phyloP scores from a whole-genome alignment of 2,797 vertebrate species.

The Anniella stebbinsi region DNA sequence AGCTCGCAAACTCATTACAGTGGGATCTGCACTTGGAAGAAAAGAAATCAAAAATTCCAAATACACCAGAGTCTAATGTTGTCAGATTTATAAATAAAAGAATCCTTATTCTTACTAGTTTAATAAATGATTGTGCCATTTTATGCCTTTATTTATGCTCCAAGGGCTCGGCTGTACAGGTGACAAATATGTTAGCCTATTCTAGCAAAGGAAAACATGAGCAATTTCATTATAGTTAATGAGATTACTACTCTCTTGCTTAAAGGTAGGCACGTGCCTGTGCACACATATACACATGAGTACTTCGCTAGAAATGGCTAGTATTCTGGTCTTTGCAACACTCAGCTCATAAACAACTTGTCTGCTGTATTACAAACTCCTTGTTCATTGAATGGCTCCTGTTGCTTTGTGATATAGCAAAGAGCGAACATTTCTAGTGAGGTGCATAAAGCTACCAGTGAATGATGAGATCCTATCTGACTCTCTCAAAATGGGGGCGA shows the following conservation, averaged over 20 bases:
- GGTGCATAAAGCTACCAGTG: not conserved
- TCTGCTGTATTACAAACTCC: not conserved
- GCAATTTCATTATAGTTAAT: slow-evolving; percentile 36
- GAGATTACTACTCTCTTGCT: slow-evolving; percentile 33
- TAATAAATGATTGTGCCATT: slow-evolving; percentile 33
- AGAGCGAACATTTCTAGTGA: not conserved
- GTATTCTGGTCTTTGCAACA: not conserved
- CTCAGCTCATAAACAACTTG: not conserved
- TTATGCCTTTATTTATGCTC: slow-evolving; percentile 33
- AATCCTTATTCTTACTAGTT: slow-evolving; percentile 18
- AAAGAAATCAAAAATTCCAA: slow-evolving; percentile 3
- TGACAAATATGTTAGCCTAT: slow-evolving; percentile 34
- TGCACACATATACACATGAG: not conserved
- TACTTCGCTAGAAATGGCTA: not conserved
- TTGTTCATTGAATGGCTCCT: not conserved
- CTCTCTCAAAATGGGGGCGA: not conserved
- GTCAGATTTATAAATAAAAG: slow-evolving; percentile 25
- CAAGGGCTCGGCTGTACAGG: slow-evolving; percentile 12
- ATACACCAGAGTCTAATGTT: slow-evolving; percentile 14
- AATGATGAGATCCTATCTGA: not conserved
- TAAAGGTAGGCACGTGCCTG: slow-evolving; percentile 24
- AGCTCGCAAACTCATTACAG: slow-evolving; percentile 16
- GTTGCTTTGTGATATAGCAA: not conserved
- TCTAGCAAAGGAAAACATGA: slow-evolving; percentile 20
- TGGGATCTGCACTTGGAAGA: slow-evolving; percentile 9